A percentile compares a stretch with the other conserved stretches of the same genome.
Conservation (phyloP, 2,797 vertebrate species). For the Varecia variegata region DNA sequence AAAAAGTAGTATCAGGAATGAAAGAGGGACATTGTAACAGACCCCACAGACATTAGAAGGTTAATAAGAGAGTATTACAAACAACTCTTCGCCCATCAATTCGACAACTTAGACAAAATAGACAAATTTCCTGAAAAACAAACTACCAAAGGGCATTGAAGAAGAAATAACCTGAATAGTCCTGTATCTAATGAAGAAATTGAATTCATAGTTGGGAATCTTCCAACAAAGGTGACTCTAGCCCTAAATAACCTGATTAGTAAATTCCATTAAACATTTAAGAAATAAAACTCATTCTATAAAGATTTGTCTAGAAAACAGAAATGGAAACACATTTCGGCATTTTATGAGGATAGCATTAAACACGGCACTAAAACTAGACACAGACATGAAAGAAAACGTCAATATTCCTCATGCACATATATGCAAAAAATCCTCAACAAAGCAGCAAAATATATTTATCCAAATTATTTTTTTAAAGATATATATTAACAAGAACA, state of each 20-base stretch:
- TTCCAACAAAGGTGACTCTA: neutral
- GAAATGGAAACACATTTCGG: neutral
- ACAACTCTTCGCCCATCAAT: neutral
- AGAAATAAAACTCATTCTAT: neutral
- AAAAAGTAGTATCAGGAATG: neutral
- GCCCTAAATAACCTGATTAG: neutral
- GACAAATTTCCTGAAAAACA: neutral
- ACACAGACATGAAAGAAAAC: neutral
- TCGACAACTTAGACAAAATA: neutral
- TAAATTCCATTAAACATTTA: neutral
- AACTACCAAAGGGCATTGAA: neutral
- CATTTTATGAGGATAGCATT: neutral
- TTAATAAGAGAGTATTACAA: neutral
- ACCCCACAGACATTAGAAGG: neutral
- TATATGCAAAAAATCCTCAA: neutral
- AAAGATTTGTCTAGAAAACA: constrained; percentile 12
- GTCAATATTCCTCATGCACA: neutral
- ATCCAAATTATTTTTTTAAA: neutral
- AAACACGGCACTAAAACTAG: neutral
- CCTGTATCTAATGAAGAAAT: neutral
- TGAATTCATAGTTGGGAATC: neutral
- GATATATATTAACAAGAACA: neutral
- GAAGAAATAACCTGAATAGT: neutral
- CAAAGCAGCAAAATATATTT: neutral
- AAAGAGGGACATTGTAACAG: neutral